Conservation (phyloP, 2,888 invertebrate genomes). For the Ellobium chinense region DNA sequence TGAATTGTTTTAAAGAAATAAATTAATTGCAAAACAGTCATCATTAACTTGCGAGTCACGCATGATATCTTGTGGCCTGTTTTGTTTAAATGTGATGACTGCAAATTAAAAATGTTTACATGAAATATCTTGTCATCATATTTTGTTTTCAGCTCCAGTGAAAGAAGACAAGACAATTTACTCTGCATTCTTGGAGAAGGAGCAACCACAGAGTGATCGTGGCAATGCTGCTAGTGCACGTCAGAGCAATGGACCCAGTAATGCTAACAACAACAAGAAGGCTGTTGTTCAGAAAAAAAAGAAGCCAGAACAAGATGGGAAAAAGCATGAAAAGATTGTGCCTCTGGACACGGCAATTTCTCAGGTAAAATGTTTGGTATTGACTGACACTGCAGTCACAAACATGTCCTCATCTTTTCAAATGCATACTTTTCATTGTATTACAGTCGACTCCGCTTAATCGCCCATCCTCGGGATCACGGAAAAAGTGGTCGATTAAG, state of each 20-base stretch:
- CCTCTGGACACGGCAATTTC: constrained; percentile 60
- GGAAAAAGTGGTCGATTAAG: too few relatives aligned
- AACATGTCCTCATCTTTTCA: background rate
- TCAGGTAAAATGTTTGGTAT: constrained; percentile 51
- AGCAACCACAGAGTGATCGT: constrained; percentile 28
- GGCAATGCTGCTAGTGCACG: constrained; percentile 34
- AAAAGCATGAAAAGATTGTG: constrained; percentile 53
- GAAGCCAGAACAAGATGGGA: constrained; percentile 58
- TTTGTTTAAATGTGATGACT: too few relatives aligned
- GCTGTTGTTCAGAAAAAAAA: constrained; percentile 50
- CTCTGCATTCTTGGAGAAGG: constrained; percentile 72
- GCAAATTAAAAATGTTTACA: too few relatives aligned
- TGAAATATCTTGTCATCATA: too few relatives aligned
- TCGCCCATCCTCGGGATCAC: too few relatives aligned
- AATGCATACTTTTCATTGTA: too few relatives aligned
- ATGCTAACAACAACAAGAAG: constrained; percentile 29
- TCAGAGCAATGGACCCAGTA: background rate
- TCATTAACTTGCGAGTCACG: too few relatives aligned
- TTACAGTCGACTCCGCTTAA: too few relatives aligned
- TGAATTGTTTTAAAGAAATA: too few relatives aligned
- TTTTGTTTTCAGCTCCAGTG: constrained; percentile 74
- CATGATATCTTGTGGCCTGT: too few relatives aligned
- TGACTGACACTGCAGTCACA: background rate
- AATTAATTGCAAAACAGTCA: too few relatives aligned
- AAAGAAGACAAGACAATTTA: constrained; percentile 75